Base-by-base conservation (phyloP, 2,888 invertebrate species). In the Drosophila meridionalis region DNA sequence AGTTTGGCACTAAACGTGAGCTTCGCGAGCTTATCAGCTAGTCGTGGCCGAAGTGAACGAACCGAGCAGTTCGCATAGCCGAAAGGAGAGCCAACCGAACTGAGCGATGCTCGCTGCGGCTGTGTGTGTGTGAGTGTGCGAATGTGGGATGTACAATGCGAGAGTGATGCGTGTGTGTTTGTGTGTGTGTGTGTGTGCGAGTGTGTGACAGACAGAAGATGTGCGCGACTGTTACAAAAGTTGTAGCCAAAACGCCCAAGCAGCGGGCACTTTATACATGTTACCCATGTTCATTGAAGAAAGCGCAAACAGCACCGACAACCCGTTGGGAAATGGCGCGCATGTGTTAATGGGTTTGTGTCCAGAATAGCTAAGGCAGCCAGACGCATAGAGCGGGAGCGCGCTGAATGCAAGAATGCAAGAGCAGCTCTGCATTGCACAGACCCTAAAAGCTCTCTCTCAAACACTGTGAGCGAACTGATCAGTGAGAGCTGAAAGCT, bases 1-100 rank as follows among this genome's bases (percentile, higher is more conserved):
- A 89, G 90, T 92, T 92, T 92, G 92, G 91, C 92, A 92, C 92
- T 92, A 78, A 83, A 72, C 77, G 73, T 73, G 67, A 73, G 68
- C 73, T 69, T 63, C 68, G 66, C 72, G 65, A 73, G 78, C 69
- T 80, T 79, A 80, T 79, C 81, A 77, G 43, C 48, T 40, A 62
- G 63, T 43, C 66, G 52, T 47, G 30, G 43, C 55, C 57, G 55
- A 62, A 53, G 30, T 42, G 58, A 48, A 47, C 69, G 30, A 64
- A 45, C 20, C 50, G 14, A 34, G 11, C 67, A 47, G 68, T 45
- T 53, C 69, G 66, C 53, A 11, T 43, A 32, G 26, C 60, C 76
- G 67, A 72, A 70, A 52, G 60, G 58, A 52, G 60, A 65, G 26
- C 67, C 63, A 69, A 40, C 45, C 69, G 50, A 66, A 66, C 56